Evolutionary conservation across 2,888 invertebrate species (phyloP).

Genomic region (Phytoseiulus persimilis): DNA sequence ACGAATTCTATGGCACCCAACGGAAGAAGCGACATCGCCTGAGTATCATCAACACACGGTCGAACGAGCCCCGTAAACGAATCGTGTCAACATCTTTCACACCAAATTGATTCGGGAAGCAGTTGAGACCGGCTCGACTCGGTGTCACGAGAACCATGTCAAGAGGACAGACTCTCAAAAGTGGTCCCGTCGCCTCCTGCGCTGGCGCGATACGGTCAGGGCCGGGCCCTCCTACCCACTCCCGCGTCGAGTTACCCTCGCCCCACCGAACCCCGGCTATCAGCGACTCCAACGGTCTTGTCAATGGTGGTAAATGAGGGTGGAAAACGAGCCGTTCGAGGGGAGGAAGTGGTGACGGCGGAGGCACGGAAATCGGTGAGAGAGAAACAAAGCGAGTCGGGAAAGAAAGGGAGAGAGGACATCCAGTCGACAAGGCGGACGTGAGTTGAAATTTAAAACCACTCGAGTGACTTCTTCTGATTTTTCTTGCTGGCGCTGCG

Average conservation of each 20-base stretch:
- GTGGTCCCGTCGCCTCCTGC: not conserved
- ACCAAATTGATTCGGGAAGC: not conserved
- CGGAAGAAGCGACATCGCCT: not conserved
- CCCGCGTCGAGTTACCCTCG: not conserved
- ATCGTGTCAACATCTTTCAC: not conserved
- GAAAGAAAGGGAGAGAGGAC: not conserved
- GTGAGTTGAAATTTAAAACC: not conserved
- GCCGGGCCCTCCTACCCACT: not conserved
- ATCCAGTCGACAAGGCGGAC: not conserved
- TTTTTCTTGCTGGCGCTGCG: not conserved
- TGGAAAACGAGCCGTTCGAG: not conserved
- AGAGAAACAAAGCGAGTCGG: not conserved
- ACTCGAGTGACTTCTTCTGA: not conserved
- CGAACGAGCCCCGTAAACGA: not conserved
- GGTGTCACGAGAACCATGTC: not conserved
- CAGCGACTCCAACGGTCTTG: not conserved
- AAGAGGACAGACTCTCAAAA: not conserved
- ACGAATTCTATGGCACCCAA: not conserved
- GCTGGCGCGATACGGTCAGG: not conserved
- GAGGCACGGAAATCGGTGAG: not conserved
- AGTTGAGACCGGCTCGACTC: not conserved
- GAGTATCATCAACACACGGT: not conserved
- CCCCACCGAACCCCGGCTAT: not conserved
- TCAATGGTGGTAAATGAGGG: not conserved
- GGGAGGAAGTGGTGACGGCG: not conserved